Base-by-base conservation (phyloP, 2,797 vertebrate genomes). In the Danio albolineatus region DNA sequence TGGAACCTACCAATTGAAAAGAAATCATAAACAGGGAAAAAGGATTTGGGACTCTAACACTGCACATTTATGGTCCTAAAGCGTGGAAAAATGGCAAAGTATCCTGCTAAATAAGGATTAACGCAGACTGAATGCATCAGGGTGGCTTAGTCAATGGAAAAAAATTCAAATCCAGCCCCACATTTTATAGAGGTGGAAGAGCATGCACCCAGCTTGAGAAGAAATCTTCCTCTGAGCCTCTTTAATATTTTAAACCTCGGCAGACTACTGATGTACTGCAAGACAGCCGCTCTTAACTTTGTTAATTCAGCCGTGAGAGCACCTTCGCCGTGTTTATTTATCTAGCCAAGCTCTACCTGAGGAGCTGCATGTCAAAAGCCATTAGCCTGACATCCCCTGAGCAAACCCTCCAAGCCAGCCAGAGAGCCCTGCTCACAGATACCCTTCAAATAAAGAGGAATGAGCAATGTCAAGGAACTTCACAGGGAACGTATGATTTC, bases 311-410 rank as follows among this genome's bases (percentile, higher is more conserved):
- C 86, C 75, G 74, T 90, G 89, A 91, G 90, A 90, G 89, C 87
- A 89, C 88, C 90, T 91, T 90, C 87, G 78, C 86, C 49, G 53
- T 92, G 92, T 92, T 93, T 93, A 83, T 85, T 84, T 83, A 92
- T 90, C 88, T 90, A 91, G 66, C 67, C 73, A 75, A 81, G 60
- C 62, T 76, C 82, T 77, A 82, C 90, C 91, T 92, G 91, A 85
- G 88, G 86, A 85, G 84, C 90, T 82, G 90, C 84, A 90, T 93
- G 92, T 93, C 93, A 93, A 87, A 92, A 92, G 86, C 85, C 84
- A 91, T 93, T 93, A 93, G 89, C 87, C 86, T 85, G 90, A 92
- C 81, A 76, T 88, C 86, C 83, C 82, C 76, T 78, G 48, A 88
- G 83, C 88, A 86, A 84, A 88, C 83, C 83, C 80, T 87, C 89